Base-by-base conservation (phyloP, 2,888 invertebrate species). In the Dorcus parallelipipedus region DNA sequence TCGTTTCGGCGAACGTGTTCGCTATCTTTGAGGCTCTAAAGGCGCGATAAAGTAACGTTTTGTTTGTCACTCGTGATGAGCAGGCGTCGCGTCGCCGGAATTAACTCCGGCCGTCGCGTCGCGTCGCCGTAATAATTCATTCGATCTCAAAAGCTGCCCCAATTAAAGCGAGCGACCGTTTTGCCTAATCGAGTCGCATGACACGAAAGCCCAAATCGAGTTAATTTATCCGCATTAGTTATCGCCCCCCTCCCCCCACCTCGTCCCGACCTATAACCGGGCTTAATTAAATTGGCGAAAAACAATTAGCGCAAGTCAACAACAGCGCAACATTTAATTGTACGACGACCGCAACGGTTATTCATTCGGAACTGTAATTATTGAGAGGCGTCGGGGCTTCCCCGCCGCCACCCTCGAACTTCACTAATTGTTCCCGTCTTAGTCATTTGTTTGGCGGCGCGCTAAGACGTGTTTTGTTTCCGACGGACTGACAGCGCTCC, bases 401-500 rank as follows among this genome's bases (percentile, higher is more conserved):
- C n/a, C n/a, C n/a, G n/a, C n/a, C 48, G 49, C 40, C 23, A 39
- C 39, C 50, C 26, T 9, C 49, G 49, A 55, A 59, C 59, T 59
- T 59, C 42, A 33, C 54, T 59, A 59, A 59, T 59, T 59, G 59
- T 48, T 38, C 33, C 41, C 52, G 49, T 51, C 55, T 52, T 54
- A 40, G 40, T 49, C 54, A 48, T 48, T 54, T 47, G 54, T 26
- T 45, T 33, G 40, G 49, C 26, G 40, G 49, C 26, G 49, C 26
- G 49, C 9, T 52, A 26, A 38, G 49, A 49, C 47, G 17, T 49
- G 48, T 40, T 10, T 9, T 45, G 45, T 20, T 23, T 17, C 14
- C 47, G 47, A 47, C 47, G 47, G 47, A 47, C 47, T 47, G 47
- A 47, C 47, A 20, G 47, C 26, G 20, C 47, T 5, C 20, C 47